Percentiles rank a stretch among this genome's conserved stretches.
Conservation (phyloP, 2,888 invertebrate species). For the Bugulina stolonifera region DNA sequence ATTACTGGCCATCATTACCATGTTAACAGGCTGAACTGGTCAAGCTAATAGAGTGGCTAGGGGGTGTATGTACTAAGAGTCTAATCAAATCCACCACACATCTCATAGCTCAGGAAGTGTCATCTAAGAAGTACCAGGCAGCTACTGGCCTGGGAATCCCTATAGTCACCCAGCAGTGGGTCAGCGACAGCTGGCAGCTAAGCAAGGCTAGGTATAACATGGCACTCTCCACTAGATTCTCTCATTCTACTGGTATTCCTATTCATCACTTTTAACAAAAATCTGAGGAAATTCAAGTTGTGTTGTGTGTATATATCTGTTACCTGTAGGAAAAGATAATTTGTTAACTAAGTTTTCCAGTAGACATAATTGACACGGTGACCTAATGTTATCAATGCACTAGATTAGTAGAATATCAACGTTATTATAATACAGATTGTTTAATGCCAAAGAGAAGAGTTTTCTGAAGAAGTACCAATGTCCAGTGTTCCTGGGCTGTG, state of each 20-base stretch:
- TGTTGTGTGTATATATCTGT: too few species aligned
- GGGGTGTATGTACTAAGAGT: conserved; percentile 47
- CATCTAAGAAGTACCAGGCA: conserved; percentile 55
- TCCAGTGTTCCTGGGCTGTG: conserved; percentile 71
- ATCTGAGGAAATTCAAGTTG: too few species aligned
- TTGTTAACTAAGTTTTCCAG: too few species aligned
- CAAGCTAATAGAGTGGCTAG: conserved; percentile 50
- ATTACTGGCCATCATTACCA: too few species aligned
- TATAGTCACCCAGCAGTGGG: conserved; percentile 73
- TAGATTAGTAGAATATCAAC: too few species aligned
- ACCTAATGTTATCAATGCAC: too few species aligned
- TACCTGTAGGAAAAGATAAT: too few species aligned
- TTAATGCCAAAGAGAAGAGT: not conserved
- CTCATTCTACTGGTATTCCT: too few species aligned
- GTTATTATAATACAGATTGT: too few species aligned
- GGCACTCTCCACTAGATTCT: too few species aligned
- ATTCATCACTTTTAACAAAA: too few species aligned
- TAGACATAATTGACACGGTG: too few species aligned
- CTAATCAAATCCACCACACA: conserved; percentile 64
- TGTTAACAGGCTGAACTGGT: conserved; percentile 36
- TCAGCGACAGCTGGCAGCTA: conserved; percentile 71
- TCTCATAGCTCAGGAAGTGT: conserved; percentile 63
- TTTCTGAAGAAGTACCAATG: conserved; percentile 62
- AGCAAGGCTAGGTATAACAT: conserved; percentile 58
- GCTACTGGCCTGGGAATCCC: conserved; percentile 65